Percentiles rank a stretch among this genome's conserved stretches.
phyloP scores from a whole-genome alignment of 2,888 invertebrate genomes.

The Nomada fucata region DNA sequence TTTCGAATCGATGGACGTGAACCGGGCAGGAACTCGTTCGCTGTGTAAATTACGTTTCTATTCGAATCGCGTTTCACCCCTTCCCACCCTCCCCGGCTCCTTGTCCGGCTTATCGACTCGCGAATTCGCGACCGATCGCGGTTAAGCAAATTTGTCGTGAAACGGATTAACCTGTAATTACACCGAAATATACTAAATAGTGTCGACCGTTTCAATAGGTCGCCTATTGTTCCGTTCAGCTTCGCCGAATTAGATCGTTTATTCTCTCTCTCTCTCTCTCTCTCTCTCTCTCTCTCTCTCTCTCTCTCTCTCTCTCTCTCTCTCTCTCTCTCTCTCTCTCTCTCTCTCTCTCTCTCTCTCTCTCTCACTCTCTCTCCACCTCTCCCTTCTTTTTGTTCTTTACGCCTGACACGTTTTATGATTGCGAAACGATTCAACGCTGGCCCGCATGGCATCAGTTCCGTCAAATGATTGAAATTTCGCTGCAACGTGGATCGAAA shows the following conservation, averaged over 20 bases:
- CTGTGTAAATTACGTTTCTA: conserved; percentile 61
- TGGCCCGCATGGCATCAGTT: not conserved
- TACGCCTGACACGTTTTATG: conserved; percentile 1
- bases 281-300: not conserved
- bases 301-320: not conserved
- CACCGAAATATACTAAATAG: conserved; percentile 63
- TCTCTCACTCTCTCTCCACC: not conserved
- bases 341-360: too few relatives aligned
- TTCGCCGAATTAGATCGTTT: conserved; percentile 50
- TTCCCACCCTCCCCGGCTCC: not conserved
- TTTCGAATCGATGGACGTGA: conserved; percentile 31
- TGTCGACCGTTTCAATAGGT: conserved; percentile 37
- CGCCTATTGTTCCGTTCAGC: conserved; percentile 30
- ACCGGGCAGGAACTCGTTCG: conserved; percentile 50
- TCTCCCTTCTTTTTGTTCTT: too few relatives aligned
- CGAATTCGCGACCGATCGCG: conserved; percentile 60
- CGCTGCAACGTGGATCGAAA: not conserved
- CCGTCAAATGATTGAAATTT: conserved; percentile 3
- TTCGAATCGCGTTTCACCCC: conserved; percentile 34
- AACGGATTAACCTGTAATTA: conserved; percentile 65
- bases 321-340: too few relatives aligned
- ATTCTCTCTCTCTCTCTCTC: not conserved
- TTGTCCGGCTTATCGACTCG: conserved; percentile 3
- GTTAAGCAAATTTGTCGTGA: conserved; percentile 66
- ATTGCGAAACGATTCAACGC: conserved; percentile 14